phyloP scores from a whole-genome alignment of 2,113 vertebrate species.

The Tenebrosternarchus preto region DNA sequence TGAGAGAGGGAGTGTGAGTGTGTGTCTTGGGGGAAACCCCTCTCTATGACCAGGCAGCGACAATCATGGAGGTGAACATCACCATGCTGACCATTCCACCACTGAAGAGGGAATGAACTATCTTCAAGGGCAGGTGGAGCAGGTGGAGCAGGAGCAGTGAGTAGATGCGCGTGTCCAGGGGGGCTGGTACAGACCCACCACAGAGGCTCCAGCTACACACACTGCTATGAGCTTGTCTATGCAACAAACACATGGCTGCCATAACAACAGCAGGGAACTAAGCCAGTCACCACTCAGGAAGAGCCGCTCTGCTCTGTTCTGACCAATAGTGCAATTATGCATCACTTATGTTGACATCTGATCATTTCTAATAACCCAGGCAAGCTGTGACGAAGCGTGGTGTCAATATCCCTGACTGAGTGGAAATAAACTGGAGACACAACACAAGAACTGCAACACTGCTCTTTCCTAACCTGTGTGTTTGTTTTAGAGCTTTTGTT shows the following conservation, averaged over 20 bases:
- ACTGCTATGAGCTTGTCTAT: constrained; percentile 59
- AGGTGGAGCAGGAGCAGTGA: neutral
- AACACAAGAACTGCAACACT: too few relatives aligned
- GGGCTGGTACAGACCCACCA: constrained; percentile 54
- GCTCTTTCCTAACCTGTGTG: neutral
- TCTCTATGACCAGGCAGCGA: neutral
- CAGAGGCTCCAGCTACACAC: constrained; percentile 49
- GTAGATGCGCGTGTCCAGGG: neutral
- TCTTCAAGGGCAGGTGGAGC: too few relatives aligned
- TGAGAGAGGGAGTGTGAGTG: too few relatives aligned
- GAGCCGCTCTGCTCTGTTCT: neutral
- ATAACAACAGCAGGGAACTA: neutral
- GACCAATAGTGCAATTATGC: neutral
- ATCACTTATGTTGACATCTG: too few relatives aligned
- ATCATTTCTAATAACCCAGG: too few relatives aligned
- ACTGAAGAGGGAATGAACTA: neutral
- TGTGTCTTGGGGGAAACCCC: neutral
- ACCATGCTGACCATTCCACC: neutral
- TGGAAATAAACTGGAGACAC: neutral
- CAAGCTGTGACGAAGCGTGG: neutral
- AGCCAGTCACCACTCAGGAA: neutral
- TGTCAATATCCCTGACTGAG: too few relatives aligned
- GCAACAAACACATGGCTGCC: neutral
- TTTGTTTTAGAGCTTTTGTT: neutral
- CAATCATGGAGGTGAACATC: neutral